Evolutionary conservation across 2,888 invertebrate species (phyloP), one percentile per base, ranked within the genome.

Genomic region (Hyles lineata): DNA sequence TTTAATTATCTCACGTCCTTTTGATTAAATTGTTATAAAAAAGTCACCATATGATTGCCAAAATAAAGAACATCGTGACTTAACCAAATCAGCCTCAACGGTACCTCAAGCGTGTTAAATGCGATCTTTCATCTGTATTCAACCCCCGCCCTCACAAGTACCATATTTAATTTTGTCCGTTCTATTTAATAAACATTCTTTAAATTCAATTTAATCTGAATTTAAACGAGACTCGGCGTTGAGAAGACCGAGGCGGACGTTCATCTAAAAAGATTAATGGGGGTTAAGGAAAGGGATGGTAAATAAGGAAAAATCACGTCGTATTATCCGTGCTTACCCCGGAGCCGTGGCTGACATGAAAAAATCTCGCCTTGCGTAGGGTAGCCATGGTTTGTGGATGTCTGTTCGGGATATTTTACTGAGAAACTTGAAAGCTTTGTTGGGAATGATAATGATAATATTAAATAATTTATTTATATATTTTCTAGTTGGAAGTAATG

Each of bases 281-380:
- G 67, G 67, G 67, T 50, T 67, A 67, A 67, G 67, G 67, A 43
- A 67, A 67, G 67, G 67, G 67, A 67, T 67, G 50, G 67, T 67
- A 67, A 67, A 67, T 67, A 67, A 67, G 67, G 67, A 67, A 67
- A 67, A 67, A 67, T 67, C 67, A 67, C 67, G 43, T 67, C 67
- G 67, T 50, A 67, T 67, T 67, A 67, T 67, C 67, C 67, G 15
- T 67, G 67, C 67, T 67, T 67, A 67, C 67, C 67, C 67, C 50
- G 50, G 67, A 67, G 67, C 50, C 67, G 63, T 43, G 23, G 50
- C 67, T 67, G 67, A 67, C 67, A 67, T 67, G 67, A 67, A 67
- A 67, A 67, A 67, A 67, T 67, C 67, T 67, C 67, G 67, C 23
- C 17, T 21, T 8, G 60, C 15, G 23, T 67, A 50, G 43, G 50